Base-by-base conservation (phyloP, 2,113 vertebrate species). In the Trachemys scripta region DNA sequence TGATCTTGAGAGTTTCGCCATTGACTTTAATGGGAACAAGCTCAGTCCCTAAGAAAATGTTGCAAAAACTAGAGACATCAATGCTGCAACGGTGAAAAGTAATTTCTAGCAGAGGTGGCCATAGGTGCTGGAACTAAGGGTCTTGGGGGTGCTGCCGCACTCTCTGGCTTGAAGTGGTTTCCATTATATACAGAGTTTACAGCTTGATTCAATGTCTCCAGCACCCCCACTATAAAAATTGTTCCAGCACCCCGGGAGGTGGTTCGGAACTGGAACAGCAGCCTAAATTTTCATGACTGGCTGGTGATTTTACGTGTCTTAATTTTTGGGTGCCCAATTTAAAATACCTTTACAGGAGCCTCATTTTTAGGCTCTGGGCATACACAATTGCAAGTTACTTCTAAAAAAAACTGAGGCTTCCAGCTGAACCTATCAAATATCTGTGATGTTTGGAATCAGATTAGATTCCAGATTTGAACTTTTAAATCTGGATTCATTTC, bases 391-490 rank as follows among this genome's bases (percentile, higher is more conserved):
- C 17, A 45, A 25, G 11, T 80, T 85, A 35, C 47, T 45, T 90
- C 51, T 82, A 47, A 49, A 14, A 27, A 62, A 62, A 59, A 2
- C 25, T 2, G 75, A 78, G 45, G 42, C 25, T 8, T 47, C 24
- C 75, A 47, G 47, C 42, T 78, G 12, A 78, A 45, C 42, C 13
- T n/a, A 83, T 4, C 8, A 25, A 89, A 49, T 11, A 38, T 17
- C 69, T 75, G 8, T 50, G 29, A 4, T 79, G 3, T 84, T 87
- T 0, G 0, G 54, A 80, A 5, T 59, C 42, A 2, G 31, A 4
- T 89, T 72, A 84, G 76, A 88, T 80, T 35, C 83, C 38, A 84
- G 47, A 84, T 5, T 62, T 53, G 0, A 50, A 75, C 38, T 95
- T 95, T 90, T 80, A 79, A 5, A 69, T 69, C 35, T 79, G 57